These are phyloP conservation scores for Euplexia lucipara DNA, from an alignment of 2,888 invertebrate genomes.

Conservation along the genomic window DNA sequence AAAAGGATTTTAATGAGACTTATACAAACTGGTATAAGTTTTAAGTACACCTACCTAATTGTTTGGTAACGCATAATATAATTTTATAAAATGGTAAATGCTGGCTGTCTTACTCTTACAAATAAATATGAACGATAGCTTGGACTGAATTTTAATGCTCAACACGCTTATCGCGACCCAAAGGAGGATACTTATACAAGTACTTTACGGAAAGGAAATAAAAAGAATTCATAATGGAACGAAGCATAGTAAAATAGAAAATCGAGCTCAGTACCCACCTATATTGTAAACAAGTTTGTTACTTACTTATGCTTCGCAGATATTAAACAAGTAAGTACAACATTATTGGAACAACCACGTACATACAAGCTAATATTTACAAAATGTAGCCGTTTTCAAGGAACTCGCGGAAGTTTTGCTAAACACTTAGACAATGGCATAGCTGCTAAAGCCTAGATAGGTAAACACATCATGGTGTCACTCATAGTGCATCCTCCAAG, in stretches of 20 bases:
- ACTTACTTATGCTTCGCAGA: background rate
- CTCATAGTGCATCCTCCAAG: constrained; percentile 49
- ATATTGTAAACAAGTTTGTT: too few relatives aligned
- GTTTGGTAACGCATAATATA: too few relatives aligned
- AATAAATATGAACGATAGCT: too few relatives aligned
- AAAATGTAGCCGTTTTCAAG: constrained; percentile 44
- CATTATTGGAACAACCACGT: constrained; percentile 16
- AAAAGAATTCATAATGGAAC: too few relatives aligned
- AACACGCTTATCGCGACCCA: too few relatives aligned
- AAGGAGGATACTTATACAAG: too few relatives aligned
- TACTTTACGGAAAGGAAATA: too few relatives aligned
- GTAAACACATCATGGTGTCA: constrained; percentile 46
- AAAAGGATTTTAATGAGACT: constrained; percentile 1
- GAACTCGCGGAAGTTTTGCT: constrained; percentile 60
- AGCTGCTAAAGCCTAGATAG: constrained; percentile 20
- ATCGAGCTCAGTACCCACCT: too few relatives aligned
- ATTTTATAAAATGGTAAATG: too few relatives aligned
- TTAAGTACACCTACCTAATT: background rate
- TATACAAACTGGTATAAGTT: background rate
- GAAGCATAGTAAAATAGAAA: too few relatives aligned
- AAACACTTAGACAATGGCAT: constrained; percentile 57
- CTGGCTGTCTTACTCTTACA: too few relatives aligned
- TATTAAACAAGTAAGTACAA: background rate
- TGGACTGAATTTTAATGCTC: too few relatives aligned
- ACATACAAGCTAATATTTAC: constrained; percentile 42